Base-by-base conservation (phyloP, 2,113 vertebrate species). In the Poeciliopsis occidentalis region DNA sequence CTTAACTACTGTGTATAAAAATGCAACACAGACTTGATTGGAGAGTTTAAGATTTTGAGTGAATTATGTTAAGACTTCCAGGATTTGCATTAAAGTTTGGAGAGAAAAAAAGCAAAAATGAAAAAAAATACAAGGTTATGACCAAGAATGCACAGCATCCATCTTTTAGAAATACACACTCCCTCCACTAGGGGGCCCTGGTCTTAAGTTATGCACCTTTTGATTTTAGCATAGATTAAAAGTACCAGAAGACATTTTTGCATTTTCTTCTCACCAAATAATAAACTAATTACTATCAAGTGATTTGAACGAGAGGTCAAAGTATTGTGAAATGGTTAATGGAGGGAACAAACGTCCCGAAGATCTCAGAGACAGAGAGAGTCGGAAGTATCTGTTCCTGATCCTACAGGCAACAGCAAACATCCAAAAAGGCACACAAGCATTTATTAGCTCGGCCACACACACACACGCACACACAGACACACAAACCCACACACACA, bases 61-160 rank as follows among this genome's bases (percentile, higher is more conserved):
- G 64, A 67, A 77, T 39, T 15, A 72, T 41, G 30, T n/a, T 22
- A 31, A 70, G 65, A 78, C 65, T 8, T 41, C 13, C 6, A 62
- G 24, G 41, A 24, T 34, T 31, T 67, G 34, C 29, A n/a, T 11
- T 37, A 41, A n/a, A 37, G 8, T 13, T 22, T 5, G 44, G 4
- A 22, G 22, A 8, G 8, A 3, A 37, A 37, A 26, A 30, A 47
- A 47, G 6, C 15, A 68, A 19, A 1, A 1, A 69, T 37, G 34
- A 32, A 3, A 67, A 3, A 67, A 31, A 81, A 82, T 71, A 79
- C 76, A 86, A 78, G 15, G 65, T 63, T 74, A 75, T 31, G 39
- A 81, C 64, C 54, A 66, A 75, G 81, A 90, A 89, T 90, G 86
- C 88, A 88, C 86, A 63, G 86, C 90, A 92, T 89, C 90, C 90